Percentiles rank a stretch among this genome's conserved stretches.
phyloP scores from a whole-genome alignment of 2,888 invertebrate genomes.

The Congeria kusceri region DNA sequence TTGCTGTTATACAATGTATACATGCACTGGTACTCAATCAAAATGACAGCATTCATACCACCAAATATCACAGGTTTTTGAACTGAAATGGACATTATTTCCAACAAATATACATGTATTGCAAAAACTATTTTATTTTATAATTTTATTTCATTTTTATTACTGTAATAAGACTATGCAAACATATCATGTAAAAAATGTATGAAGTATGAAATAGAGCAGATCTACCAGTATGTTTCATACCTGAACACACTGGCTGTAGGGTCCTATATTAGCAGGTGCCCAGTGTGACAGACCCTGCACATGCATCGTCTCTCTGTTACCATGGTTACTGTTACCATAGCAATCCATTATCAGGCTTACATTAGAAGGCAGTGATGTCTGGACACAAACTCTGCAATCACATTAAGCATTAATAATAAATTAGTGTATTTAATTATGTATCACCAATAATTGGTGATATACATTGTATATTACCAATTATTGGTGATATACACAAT shows the following conservation, averaged over 20 bases:
- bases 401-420: no score
- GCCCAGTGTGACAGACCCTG: slow-evolving; percentile 99
- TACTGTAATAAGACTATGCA: no score
- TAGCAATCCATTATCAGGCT: slow-evolving; percentile 79
- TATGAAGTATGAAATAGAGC: neutral
- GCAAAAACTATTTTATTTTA: no score
- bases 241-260: slow-evolving; percentile 96
- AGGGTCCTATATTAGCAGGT: slow-evolving; percentile 98
- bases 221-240: neutral
- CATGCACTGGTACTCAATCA: no score
- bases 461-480: no score
- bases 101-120: no score
- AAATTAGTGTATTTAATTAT: neutral
- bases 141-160: no score
- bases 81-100: no score
- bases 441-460: neutral
- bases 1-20: no score
- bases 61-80: neutral
- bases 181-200: neutral
- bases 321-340: slow-evolving; percentile 59
- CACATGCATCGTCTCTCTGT: slow-evolving; percentile 92
- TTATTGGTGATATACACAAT: neutral
- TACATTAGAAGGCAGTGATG: slow-evolving; percentile 75
- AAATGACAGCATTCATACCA: no score
- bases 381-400: slow-evolving; percentile 81